Evolutionary conservation across 2,797 vertebrate species (phyloP).

Genomic region (Pangasius krempfi): DNA sequence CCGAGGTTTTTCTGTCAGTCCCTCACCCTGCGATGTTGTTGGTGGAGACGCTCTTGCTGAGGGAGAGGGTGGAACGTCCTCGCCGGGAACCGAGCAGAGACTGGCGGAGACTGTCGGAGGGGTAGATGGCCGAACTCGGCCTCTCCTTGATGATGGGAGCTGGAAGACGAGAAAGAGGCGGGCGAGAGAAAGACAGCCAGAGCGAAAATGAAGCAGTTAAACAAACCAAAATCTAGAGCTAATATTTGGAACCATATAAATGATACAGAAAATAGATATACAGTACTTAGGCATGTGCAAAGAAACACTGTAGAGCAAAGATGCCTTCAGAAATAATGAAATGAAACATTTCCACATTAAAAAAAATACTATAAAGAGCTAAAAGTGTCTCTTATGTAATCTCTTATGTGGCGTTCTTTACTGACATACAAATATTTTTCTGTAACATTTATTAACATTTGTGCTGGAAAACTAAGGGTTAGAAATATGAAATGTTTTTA

Average conservation of each 20-base stretch:
- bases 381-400: too few relatives aligned
- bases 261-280: neutral
- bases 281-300: too few relatives aligned
- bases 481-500: too few relatives aligned
- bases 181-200: neutral
- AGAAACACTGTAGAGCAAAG: too few relatives aligned
- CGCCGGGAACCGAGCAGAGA: constrained; percentile 85
- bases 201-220: neutral
- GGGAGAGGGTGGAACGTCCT: constrained; percentile 78
- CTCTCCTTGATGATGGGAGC: constrained; percentile 80
- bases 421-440: too few relatives aligned
- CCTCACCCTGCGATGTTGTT: constrained; percentile 91
- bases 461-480: too few relatives aligned
- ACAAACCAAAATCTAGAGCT: neutral
- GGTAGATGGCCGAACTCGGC: constrained; percentile 88
- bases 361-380: too few relatives aligned
- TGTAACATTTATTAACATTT: too few relatives aligned
- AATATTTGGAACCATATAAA: neutral
- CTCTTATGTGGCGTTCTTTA: too few relatives aligned
- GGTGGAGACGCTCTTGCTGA: constrained; percentile 92
- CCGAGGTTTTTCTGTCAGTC: neutral
- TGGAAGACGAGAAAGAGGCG: constrained; percentile 51
- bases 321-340: too few relatives aligned
- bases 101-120: constrained; percentile 86
- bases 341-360: too few relatives aligned